These are phyloP conservation scores for Chaetops frenatus DNA, from an alignment of 2,113 vertebrate species.

Conservation along the genomic window DNA sequence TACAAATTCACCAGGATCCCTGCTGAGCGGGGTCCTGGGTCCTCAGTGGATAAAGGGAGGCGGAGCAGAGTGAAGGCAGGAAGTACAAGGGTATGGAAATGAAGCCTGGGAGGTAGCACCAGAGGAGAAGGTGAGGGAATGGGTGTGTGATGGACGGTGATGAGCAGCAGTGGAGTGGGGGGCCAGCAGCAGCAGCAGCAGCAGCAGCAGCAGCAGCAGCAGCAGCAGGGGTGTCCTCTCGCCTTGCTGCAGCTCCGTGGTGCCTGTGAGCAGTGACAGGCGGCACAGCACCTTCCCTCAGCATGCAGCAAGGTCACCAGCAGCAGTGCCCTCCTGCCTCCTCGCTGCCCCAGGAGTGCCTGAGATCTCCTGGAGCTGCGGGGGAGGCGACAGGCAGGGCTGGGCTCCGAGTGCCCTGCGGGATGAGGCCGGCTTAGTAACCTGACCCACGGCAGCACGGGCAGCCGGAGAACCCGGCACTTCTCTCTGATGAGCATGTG, in stretches of 20 bases:
- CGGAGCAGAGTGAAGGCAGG: not conserved
- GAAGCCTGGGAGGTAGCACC: not conserved
- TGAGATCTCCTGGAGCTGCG: not conserved
- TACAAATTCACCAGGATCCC: not conserved
- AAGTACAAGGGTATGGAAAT: not conserved
- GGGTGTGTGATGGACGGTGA: not conserved
- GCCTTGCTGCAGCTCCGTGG: not conserved
- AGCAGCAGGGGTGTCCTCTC: not conserved
- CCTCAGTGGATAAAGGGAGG: rapidly evolving
- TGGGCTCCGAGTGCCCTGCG: not conserved
- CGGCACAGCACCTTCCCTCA: not conserved
- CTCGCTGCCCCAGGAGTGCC: not conserved
- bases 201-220: not conserved
- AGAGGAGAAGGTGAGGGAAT: not conserved
- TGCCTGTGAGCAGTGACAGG: not conserved
- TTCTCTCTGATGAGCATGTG: rapidly evolving
- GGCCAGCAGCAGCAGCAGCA: not conserved
- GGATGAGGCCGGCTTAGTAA: too few species aligned
- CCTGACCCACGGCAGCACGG: not conserved
- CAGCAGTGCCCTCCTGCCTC: not conserved
- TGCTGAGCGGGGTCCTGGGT: not conserved
- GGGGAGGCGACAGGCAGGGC: not conserved
- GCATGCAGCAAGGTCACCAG: rapidly evolving
- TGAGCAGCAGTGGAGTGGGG: not conserved
- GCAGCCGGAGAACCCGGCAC: not conserved